Percentiles rank a stretch among this genome's conserved stretches.
Evolutionary conservation across 2,113 vertebrate species (phyloP).

Genomic region (Bathybates hornii): DNA sequence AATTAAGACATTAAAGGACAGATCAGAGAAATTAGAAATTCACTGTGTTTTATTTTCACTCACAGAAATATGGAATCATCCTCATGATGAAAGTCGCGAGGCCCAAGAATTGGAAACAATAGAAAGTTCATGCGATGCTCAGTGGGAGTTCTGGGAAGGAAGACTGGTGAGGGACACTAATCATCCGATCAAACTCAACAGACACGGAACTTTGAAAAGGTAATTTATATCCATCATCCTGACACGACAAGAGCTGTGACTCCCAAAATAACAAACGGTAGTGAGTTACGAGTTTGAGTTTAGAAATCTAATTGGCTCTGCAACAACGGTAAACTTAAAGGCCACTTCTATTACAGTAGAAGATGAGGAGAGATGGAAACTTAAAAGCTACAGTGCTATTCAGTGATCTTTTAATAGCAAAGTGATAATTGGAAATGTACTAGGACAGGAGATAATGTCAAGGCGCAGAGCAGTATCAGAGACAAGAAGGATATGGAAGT

Average conservation of each 20-base stretch:
- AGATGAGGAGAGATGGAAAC: not conserved
- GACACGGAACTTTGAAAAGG: not conserved
- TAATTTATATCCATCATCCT: not conserved
- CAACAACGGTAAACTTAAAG: not conserved
- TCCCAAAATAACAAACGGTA: not conserved
- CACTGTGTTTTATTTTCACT: not conserved
- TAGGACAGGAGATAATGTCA: not conserved
- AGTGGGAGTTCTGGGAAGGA: not conserved
- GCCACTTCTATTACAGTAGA: not conserved
- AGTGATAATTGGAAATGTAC: not conserved
- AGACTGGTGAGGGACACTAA: not conserved
- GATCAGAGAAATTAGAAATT: not conserved
- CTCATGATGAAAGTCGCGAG: not conserved
- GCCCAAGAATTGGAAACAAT: not conserved
- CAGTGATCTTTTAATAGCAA: not conserved
- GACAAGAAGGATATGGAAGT: not conserved
- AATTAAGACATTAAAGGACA: not conserved
- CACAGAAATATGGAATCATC: not conserved
- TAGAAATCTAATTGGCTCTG: not conserved
- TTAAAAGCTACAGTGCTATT: not conserved
- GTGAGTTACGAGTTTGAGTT: not conserved
- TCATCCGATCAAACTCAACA: not conserved
- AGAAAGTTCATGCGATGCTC: not conserved
- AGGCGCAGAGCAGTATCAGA: not conserved
- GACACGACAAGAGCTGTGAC: not conserved